Conservation (phyloP, 53 echinoderm and acorn worm species). For the Echinometra lucunter region DNA sequence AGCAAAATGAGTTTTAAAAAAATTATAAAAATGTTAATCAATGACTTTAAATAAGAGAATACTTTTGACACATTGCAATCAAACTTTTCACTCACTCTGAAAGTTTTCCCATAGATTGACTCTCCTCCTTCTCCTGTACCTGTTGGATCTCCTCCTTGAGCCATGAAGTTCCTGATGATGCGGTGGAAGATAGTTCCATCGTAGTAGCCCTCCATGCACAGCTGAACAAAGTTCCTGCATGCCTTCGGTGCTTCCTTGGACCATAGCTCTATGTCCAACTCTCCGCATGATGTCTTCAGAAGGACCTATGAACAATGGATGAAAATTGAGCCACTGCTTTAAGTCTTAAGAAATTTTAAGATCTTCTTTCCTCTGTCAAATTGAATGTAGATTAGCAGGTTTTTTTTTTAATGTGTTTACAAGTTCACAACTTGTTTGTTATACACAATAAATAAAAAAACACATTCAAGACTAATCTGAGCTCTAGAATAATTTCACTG, state of each 20-base stretch:
- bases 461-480: too few species aligned
- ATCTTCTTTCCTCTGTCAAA: too few species aligned
- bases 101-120: constrained; percentile 93
- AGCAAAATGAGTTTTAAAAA: too few species aligned
- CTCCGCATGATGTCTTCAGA: constrained; percentile 88
- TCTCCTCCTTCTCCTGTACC: constrained; percentile 98
- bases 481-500: too few species aligned
- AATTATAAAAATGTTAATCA: too few species aligned
- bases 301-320: constrained; percentile 74
- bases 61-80: too few species aligned
- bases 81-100: constrained; percentile 82
- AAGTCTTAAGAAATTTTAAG: too few species aligned
- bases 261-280: constrained; percentile 98
- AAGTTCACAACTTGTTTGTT: too few species aligned
- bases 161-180: constrained; percentile 93
- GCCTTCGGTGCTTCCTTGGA: constrained; percentile 97
- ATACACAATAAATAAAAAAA: too few species aligned
- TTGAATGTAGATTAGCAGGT: too few species aligned
- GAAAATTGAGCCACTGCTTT: background rate
- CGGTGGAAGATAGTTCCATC: constrained; percentile 96
- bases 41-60: too few species aligned
- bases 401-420: too few species aligned
- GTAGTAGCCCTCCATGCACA: constrained; percentile 98
- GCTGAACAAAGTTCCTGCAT: constrained; percentile 96
- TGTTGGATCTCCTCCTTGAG: constrained; percentile 98